These are phyloP conservation scores for Halocaridina rubra DNA, from an alignment of 2,888 invertebrate species.

Conservation along the genomic window DNA sequence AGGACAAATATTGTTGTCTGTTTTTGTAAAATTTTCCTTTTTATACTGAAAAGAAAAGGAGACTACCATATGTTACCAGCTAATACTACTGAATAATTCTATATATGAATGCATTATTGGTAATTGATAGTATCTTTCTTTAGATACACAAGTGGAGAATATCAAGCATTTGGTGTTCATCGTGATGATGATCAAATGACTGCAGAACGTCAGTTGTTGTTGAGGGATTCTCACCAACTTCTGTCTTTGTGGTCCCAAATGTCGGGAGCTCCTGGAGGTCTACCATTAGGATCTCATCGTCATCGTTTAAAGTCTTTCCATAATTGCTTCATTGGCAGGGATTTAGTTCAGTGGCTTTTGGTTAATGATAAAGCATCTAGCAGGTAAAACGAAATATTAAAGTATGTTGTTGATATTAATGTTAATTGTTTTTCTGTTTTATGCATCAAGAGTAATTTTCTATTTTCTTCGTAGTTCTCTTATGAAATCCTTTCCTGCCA, in stretches of 20 bases:
- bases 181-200: constrained; percentile 51
- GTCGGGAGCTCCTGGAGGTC: constrained; percentile 12
- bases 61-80: no score
- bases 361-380: constrained; percentile 71
- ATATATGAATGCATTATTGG: no score
- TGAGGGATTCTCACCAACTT: constrained; percentile 55
- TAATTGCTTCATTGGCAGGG: constrained; percentile 82
- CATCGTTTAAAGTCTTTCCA: constrained; percentile 80
- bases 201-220: constrained; percentile 45
- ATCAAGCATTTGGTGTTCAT: constrained; percentile 26
- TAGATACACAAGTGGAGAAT: constrained; percentile 46
- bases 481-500: no score
- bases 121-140: no score
- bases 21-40: no score
- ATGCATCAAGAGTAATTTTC: no score
- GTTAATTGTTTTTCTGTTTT: not conserved
- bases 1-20: no score
- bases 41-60: no score
- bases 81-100: no score
- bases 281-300: constrained; percentile 73
- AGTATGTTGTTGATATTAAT: no score
- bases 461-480: no score
- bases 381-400: constrained; percentile 33
- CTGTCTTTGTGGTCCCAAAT: constrained; percentile 56
- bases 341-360: constrained; percentile 86